Evolutionary conservation across 2,113 vertebrate species (phyloP), one percentile per base, ranked within the genome.

Genomic region (Phalacrocorax pelagicus): DNA sequence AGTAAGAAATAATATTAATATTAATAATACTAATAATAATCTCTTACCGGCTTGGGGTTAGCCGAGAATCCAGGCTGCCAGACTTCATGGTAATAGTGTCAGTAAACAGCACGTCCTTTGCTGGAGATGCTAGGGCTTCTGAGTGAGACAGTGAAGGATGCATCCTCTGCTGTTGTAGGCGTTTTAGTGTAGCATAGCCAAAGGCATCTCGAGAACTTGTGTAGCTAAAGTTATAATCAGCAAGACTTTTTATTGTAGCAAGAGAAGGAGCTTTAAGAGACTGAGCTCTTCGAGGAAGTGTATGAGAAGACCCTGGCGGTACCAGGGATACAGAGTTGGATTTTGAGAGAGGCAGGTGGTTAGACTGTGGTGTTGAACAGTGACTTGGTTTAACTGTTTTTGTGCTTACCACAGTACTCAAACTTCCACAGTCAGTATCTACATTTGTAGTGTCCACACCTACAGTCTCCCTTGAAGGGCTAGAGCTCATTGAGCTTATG

Each of bases 41-140:
- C 38, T 87, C 94, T 97, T 98, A 99, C 99, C 99, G 99, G 98
- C 98, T 99, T 72, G 99, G 99, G 8, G 99, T 99, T n/a, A 99
- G 97, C 63, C 99, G 98, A 92, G 99, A 99, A 94, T 99, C 99
- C 96, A 99, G 98, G 97, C 99, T 99, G 94, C 99, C 99, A 11
- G 99, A 99, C 97, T 99, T 99, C 99, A 99, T 99, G 29, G 99
- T 99, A 97, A 99, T 99, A 90, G 99, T 99, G 96, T 99, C 99
- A 9, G 99, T 99, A 91, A 99, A 99, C n/a, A 99, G 98, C 75
- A 99, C 99, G 2, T 99, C 99, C 98, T 99, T 99, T 90, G 99
- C 99, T 21, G 99, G 99, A 34, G 99, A 99, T 46, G 99, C 99
- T 75, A 99, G 98, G 7, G 99, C 99, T 97, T 99, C 99, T 9